These are phyloP conservation scores for Cavia aperea DNA, from an alignment of 2,113 vertebrate genomes.

Conservation along the genomic window DNA sequence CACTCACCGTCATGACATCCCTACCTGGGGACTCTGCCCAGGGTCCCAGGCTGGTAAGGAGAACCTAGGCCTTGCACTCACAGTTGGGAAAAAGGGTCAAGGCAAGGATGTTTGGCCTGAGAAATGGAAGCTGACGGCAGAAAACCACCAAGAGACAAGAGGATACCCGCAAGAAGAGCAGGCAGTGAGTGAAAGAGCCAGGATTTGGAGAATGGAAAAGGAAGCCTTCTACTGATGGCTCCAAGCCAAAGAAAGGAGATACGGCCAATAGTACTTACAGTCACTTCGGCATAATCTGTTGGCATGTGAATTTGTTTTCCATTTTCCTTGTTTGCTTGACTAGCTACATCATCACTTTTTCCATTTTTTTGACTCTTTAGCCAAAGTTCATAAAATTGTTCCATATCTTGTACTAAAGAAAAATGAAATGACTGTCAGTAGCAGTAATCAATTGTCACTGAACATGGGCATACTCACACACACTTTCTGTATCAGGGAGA, in stretches of 20 bases:
- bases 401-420: slow-evolving; percentile 93
- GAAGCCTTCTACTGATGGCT: neutral
- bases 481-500: neutral
- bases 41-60: neutral
- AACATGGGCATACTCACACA: neutral
- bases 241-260: neutral
- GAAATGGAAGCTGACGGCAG: neutral
- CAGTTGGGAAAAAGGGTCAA: neutral
- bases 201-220: neutral
- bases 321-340: slow-evolving; percentile 83
- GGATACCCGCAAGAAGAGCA: neutral
- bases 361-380: slow-evolving; percentile 90
- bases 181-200: neutral
- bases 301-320: slow-evolving; percentile 98
- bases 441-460: slow-evolving; percentile 49
- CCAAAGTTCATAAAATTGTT: slow-evolving; percentile 96
- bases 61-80: neutral
- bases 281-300: slow-evolving; percentile 95
- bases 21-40: fast-evolving
- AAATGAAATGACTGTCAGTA: slow-evolving; percentile 69
- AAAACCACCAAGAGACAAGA: neutral
- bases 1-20: fast-evolving
- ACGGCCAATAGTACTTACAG: slow-evolving; percentile 77
- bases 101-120: neutral
- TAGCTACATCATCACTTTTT: slow-evolving; percentile 84